Evolutionary conservation across 2,888 invertebrate species (phyloP).

Genomic region (Cenopis cana): DNA sequence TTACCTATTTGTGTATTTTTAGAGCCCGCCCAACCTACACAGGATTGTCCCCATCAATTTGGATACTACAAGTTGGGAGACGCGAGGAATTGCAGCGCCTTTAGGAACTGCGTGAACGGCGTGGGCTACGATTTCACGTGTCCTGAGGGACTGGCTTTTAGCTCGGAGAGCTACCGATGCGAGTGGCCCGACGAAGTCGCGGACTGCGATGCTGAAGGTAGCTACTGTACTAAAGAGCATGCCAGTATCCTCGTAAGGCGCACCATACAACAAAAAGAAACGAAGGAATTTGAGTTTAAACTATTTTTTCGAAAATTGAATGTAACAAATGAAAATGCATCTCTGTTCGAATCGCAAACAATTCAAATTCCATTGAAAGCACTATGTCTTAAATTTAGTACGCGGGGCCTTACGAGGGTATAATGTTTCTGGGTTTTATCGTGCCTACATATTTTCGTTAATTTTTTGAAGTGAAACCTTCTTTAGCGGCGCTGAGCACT

Average conservation of each 20-base stretch:
- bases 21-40: slow-evolving; percentile 90
- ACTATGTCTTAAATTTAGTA: too few species aligned
- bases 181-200: slow-evolving; percentile 95
- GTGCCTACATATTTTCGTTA: neutral
- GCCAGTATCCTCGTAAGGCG: too few species aligned
- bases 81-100: slow-evolving; percentile 88
- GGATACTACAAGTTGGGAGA: slow-evolving; percentile 91
- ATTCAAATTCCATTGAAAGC: too few species aligned
- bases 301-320: too few species aligned
- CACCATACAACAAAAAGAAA: too few species aligned
- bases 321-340: too few species aligned
- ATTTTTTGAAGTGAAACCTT: too few species aligned
- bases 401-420: too few species aligned
- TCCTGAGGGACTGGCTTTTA: slow-evolving; percentile 93
- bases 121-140: slow-evolving; percentile 90
- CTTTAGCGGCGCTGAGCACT: too few species aligned
- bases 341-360: too few species aligned
- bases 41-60: slow-evolving; percentile 93
- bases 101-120: slow-evolving; percentile 93
- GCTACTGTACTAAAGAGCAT: slow-evolving; percentile 32
- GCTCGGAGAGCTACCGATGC: slow-evolving; percentile 89
- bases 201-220: slow-evolving; percentile 93
- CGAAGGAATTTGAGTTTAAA: too few species aligned
- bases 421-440: neutral
- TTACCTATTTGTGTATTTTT: slow-evolving; percentile 47